Percentiles rank a stretch among this genome's conserved stretches.
Evolutionary conservation across 2,888 invertebrate genomes (phyloP).

Genomic region (Nomada fabriciana): DNA sequence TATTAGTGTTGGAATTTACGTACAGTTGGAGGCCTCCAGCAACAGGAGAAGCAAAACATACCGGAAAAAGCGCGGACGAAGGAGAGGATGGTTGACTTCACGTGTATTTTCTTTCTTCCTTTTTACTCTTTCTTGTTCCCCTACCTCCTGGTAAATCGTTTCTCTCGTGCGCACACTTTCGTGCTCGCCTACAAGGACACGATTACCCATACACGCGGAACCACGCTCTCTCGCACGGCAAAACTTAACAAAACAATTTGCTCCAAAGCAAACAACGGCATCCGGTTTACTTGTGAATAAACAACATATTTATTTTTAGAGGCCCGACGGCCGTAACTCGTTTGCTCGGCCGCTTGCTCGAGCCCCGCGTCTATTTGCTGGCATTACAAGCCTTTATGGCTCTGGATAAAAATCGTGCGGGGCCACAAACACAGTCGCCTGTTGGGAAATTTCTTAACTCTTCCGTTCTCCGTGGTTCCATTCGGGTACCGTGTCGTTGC

Average conservation of each 20-base stretch:
- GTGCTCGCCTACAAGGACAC: constrained; percentile 40
- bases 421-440: constrained; percentile 40
- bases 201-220: constrained; percentile 27
- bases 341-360: constrained; percentile 66
- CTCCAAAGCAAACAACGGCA: constrained; percentile 84
- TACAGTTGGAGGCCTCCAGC: constrained; percentile 68
- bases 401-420: constrained; percentile 65
- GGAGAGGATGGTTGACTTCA: constrained; percentile 60
- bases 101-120: constrained; percentile 57
- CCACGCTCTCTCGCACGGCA: constrained; percentile 67
- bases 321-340: constrained; percentile 77
- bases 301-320: constrained; percentile 85
- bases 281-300: constrained; percentile 85
- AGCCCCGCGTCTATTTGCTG: constrained; percentile 67
- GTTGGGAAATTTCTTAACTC: constrained; percentile 48
- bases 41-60: constrained; percentile 67
- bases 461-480: neutral
- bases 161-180: constrained; percentile 36
- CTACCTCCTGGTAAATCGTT: constrained; percentile 48
- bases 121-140: constrained; percentile 52
- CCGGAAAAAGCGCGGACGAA: constrained; percentile 67
- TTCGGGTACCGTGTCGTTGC: neutral
- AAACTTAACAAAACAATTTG: constrained; percentile 85
- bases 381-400: constrained; percentile 68
- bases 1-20: constrained; percentile 64